Conservation (phyloP, 1,140 invertebrate genomes). For the Thaumatotibia leucotreta region DNA sequence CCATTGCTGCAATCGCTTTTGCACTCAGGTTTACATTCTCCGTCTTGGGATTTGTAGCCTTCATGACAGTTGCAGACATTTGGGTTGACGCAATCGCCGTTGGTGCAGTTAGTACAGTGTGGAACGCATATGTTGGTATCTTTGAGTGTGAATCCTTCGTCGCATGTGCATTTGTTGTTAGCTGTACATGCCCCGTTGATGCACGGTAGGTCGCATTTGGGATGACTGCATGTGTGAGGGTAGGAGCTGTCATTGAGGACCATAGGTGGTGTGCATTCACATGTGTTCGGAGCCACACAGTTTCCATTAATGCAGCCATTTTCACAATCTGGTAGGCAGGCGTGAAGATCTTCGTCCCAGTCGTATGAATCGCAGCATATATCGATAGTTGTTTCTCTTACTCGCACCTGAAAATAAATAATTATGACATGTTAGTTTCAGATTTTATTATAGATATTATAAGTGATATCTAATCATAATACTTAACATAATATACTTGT, state of each 20-base stretch:
- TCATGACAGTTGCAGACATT: background rate
- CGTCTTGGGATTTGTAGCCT: background rate
- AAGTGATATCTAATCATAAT: too few species aligned
- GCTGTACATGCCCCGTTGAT: constrained; percentile 68
- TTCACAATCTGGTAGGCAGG: constrained; percentile 32
- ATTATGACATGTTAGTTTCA: background rate
- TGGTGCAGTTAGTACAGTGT: constrained; percentile 30
- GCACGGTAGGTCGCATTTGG: constrained; percentile 18
- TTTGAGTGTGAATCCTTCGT: constrained; percentile 55
- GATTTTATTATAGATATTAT: background rate
- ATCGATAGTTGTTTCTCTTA: background rate
- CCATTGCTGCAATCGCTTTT: constrained; percentile 35
- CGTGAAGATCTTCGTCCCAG: constrained; percentile 4
- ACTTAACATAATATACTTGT: too few species aligned
- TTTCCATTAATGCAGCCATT: constrained; percentile 35
- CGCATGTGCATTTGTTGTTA: constrained; percentile 72
- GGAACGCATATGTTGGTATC: constrained; percentile 41
- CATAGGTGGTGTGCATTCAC: constrained; percentile 32
- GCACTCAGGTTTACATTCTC: constrained; percentile 20
- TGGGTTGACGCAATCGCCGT: background rate
- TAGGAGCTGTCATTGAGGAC: constrained; percentile 20
- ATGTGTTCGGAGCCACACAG: constrained; percentile 59
- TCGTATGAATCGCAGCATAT: constrained; percentile 30
- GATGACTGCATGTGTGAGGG: constrained; percentile 9
- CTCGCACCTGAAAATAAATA: background rate